Evolutionary conservation across 2,113 vertebrate genomes (phyloP), one percentile per base, ranked within the genome.

Genomic region (Neolamprologus ventralis): DNA sequence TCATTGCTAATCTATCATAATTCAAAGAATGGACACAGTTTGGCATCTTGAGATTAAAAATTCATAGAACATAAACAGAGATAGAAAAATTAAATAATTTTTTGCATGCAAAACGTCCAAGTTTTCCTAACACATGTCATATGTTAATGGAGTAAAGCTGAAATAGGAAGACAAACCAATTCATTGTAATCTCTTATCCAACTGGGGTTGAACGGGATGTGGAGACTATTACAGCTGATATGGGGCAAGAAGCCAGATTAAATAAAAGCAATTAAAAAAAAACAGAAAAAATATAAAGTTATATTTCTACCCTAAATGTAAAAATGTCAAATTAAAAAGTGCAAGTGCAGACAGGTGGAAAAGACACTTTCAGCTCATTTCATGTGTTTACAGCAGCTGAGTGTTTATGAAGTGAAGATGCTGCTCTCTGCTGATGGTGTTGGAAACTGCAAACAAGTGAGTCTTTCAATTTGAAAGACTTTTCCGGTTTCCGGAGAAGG

Each of bases 341-440:
- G 17, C 4, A 65, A n/a, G 60, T 65, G 17, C 17, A 12, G 10
- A 37, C 31, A 35, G 4, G 60, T 37, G 60, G 31, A 12, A 65
- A 35, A 35, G 17, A 65, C 60, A 65, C 60, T 65, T 63, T 63
- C 58, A 35, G 9, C 31, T 65, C 17, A 35, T 65, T 12, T 35
- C 4, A 65, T 65, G 31, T 65, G 31, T 35, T 35, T 35, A 35
- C 17, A 65, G 60, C 60, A 65, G 31, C 31, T 31, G 17, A 7
- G 9, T 17, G 26, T 9, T 6, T 63, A 13, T 82, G 6, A 57
- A 55, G 65, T 55, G 57, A 63, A 23, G 47, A 87, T 31, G 47
- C 16, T 10, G 82, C 88, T 11, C 84, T 85, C 91, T 91, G 53
- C 75, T 93, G 91, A 88, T 63, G 53, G n/a, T 33, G 49, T 8